Conservation (phyloP, 2,797 vertebrate species). For the Chromobotia macracanthus region DNA sequence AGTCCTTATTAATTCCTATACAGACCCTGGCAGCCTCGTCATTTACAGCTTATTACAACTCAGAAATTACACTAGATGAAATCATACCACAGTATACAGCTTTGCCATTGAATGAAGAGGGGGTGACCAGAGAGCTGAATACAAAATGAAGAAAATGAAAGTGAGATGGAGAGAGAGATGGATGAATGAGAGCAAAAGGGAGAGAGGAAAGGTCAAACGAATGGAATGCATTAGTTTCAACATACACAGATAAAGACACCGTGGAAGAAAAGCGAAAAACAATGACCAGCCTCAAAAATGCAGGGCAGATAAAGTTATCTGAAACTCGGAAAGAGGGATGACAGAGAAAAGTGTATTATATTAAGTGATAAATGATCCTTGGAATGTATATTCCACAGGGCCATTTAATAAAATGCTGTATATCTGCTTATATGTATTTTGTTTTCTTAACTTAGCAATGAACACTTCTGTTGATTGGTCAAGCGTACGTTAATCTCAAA, state of each 20-base stretch:
- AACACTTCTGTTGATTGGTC: background rate
- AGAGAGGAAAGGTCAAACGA: constrained; percentile 51
- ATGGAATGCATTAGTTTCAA: constrained; percentile 66
- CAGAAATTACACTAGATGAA: constrained; percentile 76
- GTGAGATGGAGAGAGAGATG: constrained; percentile 44
- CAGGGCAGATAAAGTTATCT: constrained; percentile 35
- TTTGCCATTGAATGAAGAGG: background rate
- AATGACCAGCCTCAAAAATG: constrained; percentile 22
- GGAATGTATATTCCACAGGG: background rate
- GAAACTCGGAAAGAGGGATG: constrained; percentile 19
- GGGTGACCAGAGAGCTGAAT: constrained; percentile 59
- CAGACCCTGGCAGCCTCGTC: constrained; percentile 67
- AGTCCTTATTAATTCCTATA: constrained; percentile 77
- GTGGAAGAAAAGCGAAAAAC: constrained; percentile 5
- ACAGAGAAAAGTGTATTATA: background rate
- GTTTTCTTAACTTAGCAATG: too few relatives aligned
- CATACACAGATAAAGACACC: constrained; percentile 45
- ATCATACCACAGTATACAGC: constrained; percentile 69
- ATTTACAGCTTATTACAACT: constrained; percentile 79
- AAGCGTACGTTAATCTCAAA: background rate
- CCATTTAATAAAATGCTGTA: background rate
- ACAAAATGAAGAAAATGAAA: constrained; percentile 51
- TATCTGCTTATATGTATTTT: background rate
- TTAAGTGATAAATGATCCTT: constrained; percentile 6
- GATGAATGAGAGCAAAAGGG: constrained; percentile 9